Base-by-base conservation (phyloP, 2,113 vertebrate species). In the Sclerurus mexicanus region DNA sequence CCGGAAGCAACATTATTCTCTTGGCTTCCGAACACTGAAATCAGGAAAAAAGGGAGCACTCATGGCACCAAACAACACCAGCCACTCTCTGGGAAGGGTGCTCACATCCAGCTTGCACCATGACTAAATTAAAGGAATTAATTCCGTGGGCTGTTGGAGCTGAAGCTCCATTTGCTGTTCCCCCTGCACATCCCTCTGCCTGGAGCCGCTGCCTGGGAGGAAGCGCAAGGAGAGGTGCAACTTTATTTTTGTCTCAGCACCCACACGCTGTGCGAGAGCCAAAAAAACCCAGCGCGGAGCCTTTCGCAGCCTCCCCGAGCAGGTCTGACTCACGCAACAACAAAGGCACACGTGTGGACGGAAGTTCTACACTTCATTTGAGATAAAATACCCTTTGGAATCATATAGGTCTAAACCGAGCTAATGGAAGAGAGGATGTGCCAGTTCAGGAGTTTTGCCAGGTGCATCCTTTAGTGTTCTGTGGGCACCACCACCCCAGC, bases 231-330 rank as follows among this genome's bases (percentile, higher is more conserved):
- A 96, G 78, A 94, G 87, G 89, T 76, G 91, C 67, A n/a, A 92
- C 53, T 37, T 59, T 95, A 95, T 96, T 94, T 97, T 96, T 92
- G 80, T 91, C 92, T 56, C 82, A 0, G 24, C 92, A 84, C 92
- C 95, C 93, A 95, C 93, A 80, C 31, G 52, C 85, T 85, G 90
- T 85, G 78, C 1, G 21, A 83, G 80, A 94, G 47, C 92, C 58
- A 44, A 15, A 67, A 80, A 74, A 68, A 44, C 23, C 58, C 50
- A 40, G 40, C 2, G 16, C 7, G 7, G 78, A 78, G 67, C 89
- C 73, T 58, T 89, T 90, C 3, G 3, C 87, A 93, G 67, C 37
- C 87, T 82, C 58, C 62, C 66, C 3, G 10, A 52, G 74, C 13
- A 20, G 71, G 89, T 95, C 90, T 95, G 97, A 96, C 77, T 95